These are phyloP conservation scores for Tamandua tetradactyla DNA, from an alignment of 2,797 vertebrate species.

Conservation along the genomic window DNA sequence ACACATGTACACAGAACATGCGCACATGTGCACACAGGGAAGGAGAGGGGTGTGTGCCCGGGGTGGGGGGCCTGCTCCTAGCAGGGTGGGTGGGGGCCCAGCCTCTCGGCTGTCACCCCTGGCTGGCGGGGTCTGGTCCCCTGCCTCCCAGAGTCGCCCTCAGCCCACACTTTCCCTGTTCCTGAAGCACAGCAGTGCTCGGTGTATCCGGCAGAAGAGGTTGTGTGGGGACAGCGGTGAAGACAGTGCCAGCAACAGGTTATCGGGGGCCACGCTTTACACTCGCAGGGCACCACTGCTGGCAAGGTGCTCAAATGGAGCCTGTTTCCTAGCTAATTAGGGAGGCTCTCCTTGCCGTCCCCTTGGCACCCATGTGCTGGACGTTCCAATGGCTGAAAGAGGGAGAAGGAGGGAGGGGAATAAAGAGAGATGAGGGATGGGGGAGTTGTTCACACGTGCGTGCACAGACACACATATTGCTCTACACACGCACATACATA, in stretches of 20 bases:
- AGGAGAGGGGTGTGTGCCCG: no score
- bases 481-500: no score
- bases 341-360: neutral
- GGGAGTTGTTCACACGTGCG: neutral
- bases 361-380: neutral
- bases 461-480: no score
- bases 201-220: neutral
- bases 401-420: neutral
- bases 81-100: neutral
- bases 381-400: neutral
- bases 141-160: neutral
- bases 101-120: fast-evolving
- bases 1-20: no score
- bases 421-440: no score
- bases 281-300: fast-evolving
- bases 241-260: fast-evolving
- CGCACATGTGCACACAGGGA: no score
- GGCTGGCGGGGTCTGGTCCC: no score
- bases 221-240: neutral
- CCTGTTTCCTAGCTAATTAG: neutral
- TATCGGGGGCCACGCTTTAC: fast-evolving
- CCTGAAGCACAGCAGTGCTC: neutral
- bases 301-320: fast-evolving
- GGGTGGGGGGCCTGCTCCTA: no score
- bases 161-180: neutral